These are phyloP conservation scores for Corythornis cristatus DNA, from an alignment of 2,113 vertebrate species.

Conservation along the genomic window DNA sequence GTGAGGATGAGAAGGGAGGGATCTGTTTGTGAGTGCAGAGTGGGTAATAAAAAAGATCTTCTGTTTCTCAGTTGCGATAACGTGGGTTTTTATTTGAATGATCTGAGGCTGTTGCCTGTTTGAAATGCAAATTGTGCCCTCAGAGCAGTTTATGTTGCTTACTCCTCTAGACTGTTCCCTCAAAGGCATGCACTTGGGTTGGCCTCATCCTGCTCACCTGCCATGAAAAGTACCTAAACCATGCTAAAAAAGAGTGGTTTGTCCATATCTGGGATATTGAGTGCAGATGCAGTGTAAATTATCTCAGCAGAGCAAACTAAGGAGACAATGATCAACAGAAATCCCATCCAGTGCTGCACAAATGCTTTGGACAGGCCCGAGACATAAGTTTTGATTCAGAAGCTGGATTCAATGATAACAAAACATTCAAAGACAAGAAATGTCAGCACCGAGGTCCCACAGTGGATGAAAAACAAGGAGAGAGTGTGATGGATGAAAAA, in stretches of 20 bases:
- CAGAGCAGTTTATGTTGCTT: conserved; percentile 33
- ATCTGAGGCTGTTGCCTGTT: conserved; percentile 52
- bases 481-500: conserved; percentile 44
- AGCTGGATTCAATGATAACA: neutral
- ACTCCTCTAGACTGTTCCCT: conserved; percentile 26
- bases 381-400: neutral
- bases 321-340: neutral
- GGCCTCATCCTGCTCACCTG: conserved; percentile 13
- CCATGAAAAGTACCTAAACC: neutral
- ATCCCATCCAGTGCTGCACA: neutral
- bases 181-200: neutral
- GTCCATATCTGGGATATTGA: neutral
- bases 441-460: neutral
- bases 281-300: neutral
- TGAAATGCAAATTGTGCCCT: conserved; percentile 66
- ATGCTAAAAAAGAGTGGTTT: neutral
- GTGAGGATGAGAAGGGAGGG: conserved; percentile 35
- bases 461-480: conserved; percentile 15
- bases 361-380: neutral
- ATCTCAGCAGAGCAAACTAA: neutral
- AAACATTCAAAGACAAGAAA: neutral
- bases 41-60: conserved; percentile 23
- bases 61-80: conserved; percentile 45
- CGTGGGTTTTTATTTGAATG: conserved; percentile 26
- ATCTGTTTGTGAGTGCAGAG: conserved; percentile 25